These are phyloP conservation scores for Tiliqua scincoides DNA, from an alignment of 2,113 vertebrate genomes.

Conservation along the genomic window DNA sequence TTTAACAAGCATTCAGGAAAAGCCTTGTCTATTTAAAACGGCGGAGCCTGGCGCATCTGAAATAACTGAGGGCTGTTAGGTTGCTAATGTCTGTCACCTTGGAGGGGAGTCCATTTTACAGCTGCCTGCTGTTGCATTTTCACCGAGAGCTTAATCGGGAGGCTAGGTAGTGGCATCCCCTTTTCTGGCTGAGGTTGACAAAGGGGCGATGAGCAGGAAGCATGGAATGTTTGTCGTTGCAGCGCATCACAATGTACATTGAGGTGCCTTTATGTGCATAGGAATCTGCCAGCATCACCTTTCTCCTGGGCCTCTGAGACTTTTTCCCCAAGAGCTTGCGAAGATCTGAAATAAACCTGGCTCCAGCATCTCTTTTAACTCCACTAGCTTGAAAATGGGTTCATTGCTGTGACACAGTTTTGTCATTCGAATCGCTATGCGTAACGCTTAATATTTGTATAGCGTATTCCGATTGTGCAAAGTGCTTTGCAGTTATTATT, in stretches of 20 bases:
- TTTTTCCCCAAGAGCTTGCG: neutral
- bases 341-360: neutral
- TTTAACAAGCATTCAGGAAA: neutral
- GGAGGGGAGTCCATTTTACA: neutral
- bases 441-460: too few relatives aligned
- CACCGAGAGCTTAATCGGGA: neutral
- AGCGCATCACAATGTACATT: neutral
- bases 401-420: neutral
- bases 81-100: neutral
- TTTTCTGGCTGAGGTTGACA: neutral
- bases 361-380: neutral
- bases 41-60: neutral
- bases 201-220: neutral
- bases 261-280: neutral
- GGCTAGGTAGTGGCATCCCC: neutral
- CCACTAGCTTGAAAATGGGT: neutral
- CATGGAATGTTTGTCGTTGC: neutral
- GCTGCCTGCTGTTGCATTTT: neutral
- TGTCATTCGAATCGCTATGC: neutral
- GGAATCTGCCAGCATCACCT: neutral
- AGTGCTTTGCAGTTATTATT: too few relatives aligned
- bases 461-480: too few relatives aligned
- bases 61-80: neutral
- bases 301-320: neutral
- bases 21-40: constrained; percentile 8